Base-by-base conservation (phyloP, 2,797 vertebrate species). In the Huso huso region DNA sequence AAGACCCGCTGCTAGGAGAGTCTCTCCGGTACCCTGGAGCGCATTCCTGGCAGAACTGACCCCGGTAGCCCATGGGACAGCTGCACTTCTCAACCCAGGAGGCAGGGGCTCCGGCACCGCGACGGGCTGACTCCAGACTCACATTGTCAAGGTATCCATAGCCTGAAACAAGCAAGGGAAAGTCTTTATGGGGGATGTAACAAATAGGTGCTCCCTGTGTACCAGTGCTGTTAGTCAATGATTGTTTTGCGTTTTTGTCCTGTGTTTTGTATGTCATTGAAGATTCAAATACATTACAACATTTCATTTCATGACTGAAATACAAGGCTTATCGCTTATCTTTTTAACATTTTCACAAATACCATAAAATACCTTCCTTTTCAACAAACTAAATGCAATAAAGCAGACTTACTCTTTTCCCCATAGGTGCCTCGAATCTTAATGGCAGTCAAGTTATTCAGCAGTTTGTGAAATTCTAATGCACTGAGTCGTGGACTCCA, bases 381-480 rank as follows among this genome's bases (percentile, higher is more conserved):
- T 37, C 23, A 37, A 37, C 23, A 37, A 37, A 37, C 4, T 37
- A 37, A 37, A 37, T 2, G 2, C 23, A 37, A 3, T 37, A 37
- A 37, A 37, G 23, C 23, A 37, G 2, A 5, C 79, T 74, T 78
- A 98, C 96, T 95, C n/a, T 89, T 89, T 63, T 93, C 89, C 49
- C 94, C 95, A 7, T 94, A 96, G 0, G 96, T 95, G 7, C 86
- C 90, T 63, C 94, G 84, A 77, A 99, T 95, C 83, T 86, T 83
- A 73, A 99, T 76, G 68, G 91, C 89, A 0, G 92, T 97, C 73
- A 99, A 85, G 77, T 98, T 95, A 70, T 92, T 88, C 49, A 98
- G 82, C 15, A 99, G 86, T 10, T 75, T 87, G 63, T 90, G 93
- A 73, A 92, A 99, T 52, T 95, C 88, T 4, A 81, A 68, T 7